phyloP scores from a whole-genome alignment of 2,888 invertebrate species.

The Troides aeacus region DNA sequence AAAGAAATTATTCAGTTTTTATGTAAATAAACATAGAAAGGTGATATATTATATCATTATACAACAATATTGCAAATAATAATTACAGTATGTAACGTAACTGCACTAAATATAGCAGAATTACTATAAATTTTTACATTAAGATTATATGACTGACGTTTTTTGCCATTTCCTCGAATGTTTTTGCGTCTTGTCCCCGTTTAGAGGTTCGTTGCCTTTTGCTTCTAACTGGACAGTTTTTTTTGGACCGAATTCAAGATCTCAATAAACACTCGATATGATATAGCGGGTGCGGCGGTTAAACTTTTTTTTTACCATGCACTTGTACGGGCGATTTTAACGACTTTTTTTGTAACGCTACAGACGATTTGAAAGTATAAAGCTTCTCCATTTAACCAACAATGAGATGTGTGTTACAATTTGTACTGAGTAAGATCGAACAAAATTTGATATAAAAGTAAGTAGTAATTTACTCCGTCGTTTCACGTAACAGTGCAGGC shows the following conservation, averaged over 20 bases:
- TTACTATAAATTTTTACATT: not conserved
- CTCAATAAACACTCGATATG: constrained; percentile 50
- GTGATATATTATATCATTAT: not conserved
- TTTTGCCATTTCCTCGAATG: constrained; percentile 36
- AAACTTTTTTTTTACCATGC: constrained; percentile 40
- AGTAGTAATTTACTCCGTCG: constrained; percentile 26
- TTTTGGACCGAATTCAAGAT: constrained; percentile 46
- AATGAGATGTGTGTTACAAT: constrained; percentile 33
- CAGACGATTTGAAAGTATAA: constrained; percentile 40
- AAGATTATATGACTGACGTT: not conserved
- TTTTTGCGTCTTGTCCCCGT: constrained; percentile 59
- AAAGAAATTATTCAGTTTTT: too few relatives aligned
- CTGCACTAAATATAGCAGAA: not conserved
- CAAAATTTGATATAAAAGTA: constrained; percentile 27
- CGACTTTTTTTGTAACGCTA: constrained; percentile 48
- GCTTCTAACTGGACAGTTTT: constrained; percentile 66
- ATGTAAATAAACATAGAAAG: too few relatives aligned
- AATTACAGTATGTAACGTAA: not conserved
- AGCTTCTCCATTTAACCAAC: constrained; percentile 37
- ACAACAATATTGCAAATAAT: not conserved
- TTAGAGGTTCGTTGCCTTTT: constrained; percentile 64
- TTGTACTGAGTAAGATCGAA: constrained; percentile 26
- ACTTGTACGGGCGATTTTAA: constrained; percentile 39
- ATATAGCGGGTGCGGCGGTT: constrained; percentile 49
- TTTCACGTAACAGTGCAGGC: not conserved